Evolutionary conservation across 2,113 vertebrate genomes (phyloP), one percentile per base, ranked within the genome.

Genomic region (Diadophis punctatus): DNA sequence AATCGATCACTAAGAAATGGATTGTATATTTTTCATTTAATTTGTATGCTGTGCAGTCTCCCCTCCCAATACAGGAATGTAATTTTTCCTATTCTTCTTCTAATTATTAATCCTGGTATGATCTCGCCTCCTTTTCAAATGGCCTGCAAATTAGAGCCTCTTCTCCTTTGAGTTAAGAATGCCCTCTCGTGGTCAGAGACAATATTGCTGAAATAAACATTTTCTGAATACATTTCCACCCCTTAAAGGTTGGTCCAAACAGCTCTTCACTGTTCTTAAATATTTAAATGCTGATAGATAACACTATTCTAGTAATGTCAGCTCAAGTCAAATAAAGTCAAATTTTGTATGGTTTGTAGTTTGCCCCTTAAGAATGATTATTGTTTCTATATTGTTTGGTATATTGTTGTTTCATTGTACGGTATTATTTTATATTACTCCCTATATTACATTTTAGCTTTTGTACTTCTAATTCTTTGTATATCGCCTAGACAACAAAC

Each of bases 101-200:
- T 27, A 86, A 53, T 48, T 20, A n/a, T 25, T 58, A 88, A 12
- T 58, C 20, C 74, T 56, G 52, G 52, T 39, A 56, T 22, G 53
- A 34, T 53, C 12, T 22, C 2, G 16, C 16, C 27, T 74, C 22
- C 46, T 74, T 34, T 34, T 27, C 18, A 52, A 52, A 74, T 52
- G 48, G 48, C 2, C 30, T 52, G 48, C 14, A 60, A 89, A n/a
- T 30, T 55, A n/a, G 5, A 34, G 4, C 2, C 4, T 60, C 14
- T 60, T 88, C 51, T 97, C 94, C 92, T 90, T 95, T 94, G 95
- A 95, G 94, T 94, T 95, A 94, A 95, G 96, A 88, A 96, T 96
- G 93, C 97, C 97, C 97, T 98, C 98, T 98, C 95, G 97, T 96
- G 98, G 97, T 86, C 18, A 86, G 87, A 3, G 3, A 60, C 55